A percentile compares a stretch with the other conserved stretches of the same genome.
phyloP scores from a whole-genome alignment of 53 echinoderm and acorn worm species.

The Astropecten irregularis region DNA sequence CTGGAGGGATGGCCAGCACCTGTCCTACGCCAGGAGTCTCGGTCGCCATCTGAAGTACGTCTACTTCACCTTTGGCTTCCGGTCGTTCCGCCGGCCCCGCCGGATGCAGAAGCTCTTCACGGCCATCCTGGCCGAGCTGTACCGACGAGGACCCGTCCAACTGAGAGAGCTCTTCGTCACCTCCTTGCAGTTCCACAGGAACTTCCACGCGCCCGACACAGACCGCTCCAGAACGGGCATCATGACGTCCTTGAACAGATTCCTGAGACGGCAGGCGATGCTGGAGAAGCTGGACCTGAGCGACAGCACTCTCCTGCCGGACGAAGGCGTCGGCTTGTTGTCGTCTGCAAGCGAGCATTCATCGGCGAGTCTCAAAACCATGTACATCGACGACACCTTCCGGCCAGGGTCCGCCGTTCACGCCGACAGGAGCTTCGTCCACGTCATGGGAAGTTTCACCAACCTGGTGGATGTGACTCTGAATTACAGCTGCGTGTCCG shows the following conservation, averaged over 20 bases:
- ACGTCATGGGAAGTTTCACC: constrained; percentile 54
- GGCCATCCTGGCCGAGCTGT: constrained; percentile 78
- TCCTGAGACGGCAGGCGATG: constrained; percentile 65
- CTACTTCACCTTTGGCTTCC: constrained; percentile 67
- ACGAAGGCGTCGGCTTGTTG: constrained; percentile 69
- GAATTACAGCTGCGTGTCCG: constrained; percentile 82
- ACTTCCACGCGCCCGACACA: constrained; percentile 30
- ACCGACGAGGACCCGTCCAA: constrained; percentile 89
- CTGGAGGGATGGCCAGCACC: constrained; percentile 65
- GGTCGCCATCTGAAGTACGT: constrained; percentile 82
- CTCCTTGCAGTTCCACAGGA: constrained; percentile 75
- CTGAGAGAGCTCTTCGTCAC: constrained; percentile 76
- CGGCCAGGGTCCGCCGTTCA: constrained; percentile 53
- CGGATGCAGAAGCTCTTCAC: constrained; percentile 83
- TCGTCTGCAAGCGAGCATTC: constrained; percentile 36
- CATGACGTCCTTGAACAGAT: constrained; percentile 74
- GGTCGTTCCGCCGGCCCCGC: constrained; percentile 65
- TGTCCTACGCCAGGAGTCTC: constrained; percentile 68
- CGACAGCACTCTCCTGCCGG: constrained; percentile 59
- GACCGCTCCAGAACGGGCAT: constrained; percentile 69
- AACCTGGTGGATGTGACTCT: constrained; percentile 65
- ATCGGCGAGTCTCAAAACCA: constrained; percentile 42
- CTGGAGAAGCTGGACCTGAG: constrained; percentile 77
- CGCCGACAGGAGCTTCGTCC: constrained; percentile 50
- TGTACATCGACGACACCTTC: constrained; percentile 81